Percentiles rank a stretch among this genome's conserved stretches.
Conservation (phyloP, 2,797 vertebrate genomes). For the Muscicapa striata region DNA sequence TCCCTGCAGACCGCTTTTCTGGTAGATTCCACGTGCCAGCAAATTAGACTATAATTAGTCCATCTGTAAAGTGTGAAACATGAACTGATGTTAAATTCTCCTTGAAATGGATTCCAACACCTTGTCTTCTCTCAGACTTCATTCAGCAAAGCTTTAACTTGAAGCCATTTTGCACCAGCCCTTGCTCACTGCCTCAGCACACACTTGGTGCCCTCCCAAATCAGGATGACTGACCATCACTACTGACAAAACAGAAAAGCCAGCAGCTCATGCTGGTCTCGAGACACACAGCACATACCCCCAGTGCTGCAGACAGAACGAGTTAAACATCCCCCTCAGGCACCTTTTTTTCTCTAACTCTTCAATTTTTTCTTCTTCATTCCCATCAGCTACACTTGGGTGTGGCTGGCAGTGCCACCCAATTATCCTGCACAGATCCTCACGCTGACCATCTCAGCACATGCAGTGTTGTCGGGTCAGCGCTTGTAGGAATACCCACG, state of each 20-base stretch:
- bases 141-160: neutral
- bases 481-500: accelerated
- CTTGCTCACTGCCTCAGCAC: neutral
- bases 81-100: neutral
- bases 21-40: neutral
- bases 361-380: neutral
- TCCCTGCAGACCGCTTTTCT: neutral
- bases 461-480: accelerated
- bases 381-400: neutral
- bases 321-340: neutral
- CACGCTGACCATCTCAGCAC: too few species aligned
- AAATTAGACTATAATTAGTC: constrained; percentile 28
- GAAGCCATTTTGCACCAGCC: neutral
- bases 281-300: accelerated
- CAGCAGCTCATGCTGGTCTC: neutral
- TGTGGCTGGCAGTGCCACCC: neutral
- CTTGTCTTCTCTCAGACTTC: neutral
- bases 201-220: neutral
- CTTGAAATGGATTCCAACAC: neutral
- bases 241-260: neutral
- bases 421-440: neutral
- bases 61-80: neutral
- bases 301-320: neutral
- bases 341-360: neutral
- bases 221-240: neutral